Conservation (phyloP, 2,888 invertebrate genomes). For the Orthosia cruda region DNA sequence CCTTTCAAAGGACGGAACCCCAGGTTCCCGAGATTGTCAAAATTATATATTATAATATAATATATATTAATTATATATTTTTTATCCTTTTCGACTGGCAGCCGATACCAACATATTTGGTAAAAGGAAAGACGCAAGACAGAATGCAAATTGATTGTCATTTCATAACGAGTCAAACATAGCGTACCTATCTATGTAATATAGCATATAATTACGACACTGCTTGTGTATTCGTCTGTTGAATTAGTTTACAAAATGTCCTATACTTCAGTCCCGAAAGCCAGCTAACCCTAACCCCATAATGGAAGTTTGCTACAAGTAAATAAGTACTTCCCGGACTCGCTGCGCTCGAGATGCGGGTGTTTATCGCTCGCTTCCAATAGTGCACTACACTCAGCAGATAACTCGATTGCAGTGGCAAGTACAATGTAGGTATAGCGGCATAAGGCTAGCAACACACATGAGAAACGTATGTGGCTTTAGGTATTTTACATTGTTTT, state of each 20-base stretch:
- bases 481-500: background rate
- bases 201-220: background rate
- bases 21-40: too few species aligned
- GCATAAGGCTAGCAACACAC: background rate
- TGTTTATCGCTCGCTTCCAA: constrained; percentile 16
- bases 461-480: background rate
- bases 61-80: too few species aligned
- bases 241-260: background rate
- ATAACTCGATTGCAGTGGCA: constrained; percentile 27
- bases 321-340: constrained; percentile 1
- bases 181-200: too few species aligned
- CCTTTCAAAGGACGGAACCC: too few species aligned
- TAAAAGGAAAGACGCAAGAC: too few species aligned
- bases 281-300: background rate
- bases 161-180: background rate
- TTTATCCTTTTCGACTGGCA: too few species aligned
- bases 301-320: background rate
- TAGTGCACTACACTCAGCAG: constrained; percentile 25
- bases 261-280: background rate
- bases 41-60: too few species aligned
- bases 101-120: too few species aligned
- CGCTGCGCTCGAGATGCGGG: constrained; percentile 8
- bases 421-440: constrained; percentile 9
- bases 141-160: too few species aligned
- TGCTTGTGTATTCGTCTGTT: background rate